Percentiles rank a stretch among this genome's conserved stretches.
These are phyloP conservation scores for Daptonema setosum DNA, from an alignment of 2,888 invertebrate genomes.

Conservation along the genomic window DNA sequence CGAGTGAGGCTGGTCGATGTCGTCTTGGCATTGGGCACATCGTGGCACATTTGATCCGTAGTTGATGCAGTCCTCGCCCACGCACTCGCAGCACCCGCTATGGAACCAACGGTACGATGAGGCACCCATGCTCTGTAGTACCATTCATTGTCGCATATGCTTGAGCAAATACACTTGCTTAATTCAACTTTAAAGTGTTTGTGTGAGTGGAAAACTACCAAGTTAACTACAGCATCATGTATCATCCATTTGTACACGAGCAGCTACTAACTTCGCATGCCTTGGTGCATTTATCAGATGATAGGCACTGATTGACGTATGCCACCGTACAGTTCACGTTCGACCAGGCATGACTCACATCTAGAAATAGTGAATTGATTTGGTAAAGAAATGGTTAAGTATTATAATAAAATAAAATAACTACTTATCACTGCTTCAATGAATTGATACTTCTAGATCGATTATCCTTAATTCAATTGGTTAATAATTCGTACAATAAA, in stretches of 20 bases:
- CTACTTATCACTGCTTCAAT: no score
- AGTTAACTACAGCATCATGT: no score
- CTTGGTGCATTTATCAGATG: conserved; percentile 60
- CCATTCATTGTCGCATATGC: no score
- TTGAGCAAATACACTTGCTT: no score
- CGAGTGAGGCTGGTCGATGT: not conserved
- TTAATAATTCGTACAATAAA: no score
- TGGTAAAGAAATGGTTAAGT: no score
- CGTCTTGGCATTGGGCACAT: conserved; percentile 3
- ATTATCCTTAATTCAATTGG: no score
- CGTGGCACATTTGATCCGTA: conserved; percentile 38
- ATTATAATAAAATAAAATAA: no score
- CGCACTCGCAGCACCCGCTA: conserved; percentile 30
- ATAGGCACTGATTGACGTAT: conserved; percentile 67
- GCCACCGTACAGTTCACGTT: conserved; percentile 61
- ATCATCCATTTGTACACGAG: not conserved
- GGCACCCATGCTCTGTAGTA: conserved; percentile 47
- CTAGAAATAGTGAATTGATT: no score
- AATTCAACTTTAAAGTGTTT: no score
- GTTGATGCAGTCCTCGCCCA: conserved; percentile 38
- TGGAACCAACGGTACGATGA: conserved; percentile 46
- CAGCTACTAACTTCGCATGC: conserved; percentile 41
- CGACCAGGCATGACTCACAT: conserved; percentile 1
- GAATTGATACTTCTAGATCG: no score
- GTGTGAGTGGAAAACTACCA: no score